Evolutionary conservation across 2,888 invertebrate genomes (phyloP).

Genomic region (Orthosia incerta): DNA sequence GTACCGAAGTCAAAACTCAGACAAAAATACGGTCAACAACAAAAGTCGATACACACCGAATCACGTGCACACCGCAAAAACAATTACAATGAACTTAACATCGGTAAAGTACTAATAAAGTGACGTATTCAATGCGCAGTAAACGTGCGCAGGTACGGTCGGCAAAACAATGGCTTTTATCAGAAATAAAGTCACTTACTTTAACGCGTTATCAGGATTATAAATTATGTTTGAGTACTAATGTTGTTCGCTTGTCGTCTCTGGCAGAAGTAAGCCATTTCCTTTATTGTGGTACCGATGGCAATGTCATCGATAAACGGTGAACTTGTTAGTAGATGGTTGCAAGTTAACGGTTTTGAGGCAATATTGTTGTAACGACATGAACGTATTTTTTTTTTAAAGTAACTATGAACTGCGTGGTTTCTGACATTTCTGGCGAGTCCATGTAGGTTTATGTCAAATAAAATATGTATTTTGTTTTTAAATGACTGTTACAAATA

Average conservation of each 20-base stretch:
- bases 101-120: conserved; percentile 76
- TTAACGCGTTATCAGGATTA: conserved; percentile 61
- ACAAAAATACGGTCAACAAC: conserved; percentile 63
- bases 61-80: conserved; percentile 65
- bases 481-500: no score
- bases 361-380: no score
- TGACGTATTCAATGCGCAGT: conserved; percentile 71
- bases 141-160: conserved; percentile 67
- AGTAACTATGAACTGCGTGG: no score
- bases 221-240: conserved; percentile 61
- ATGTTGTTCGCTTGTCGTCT: conserved; percentile 56
- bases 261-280: conserved; percentile 50
- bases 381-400: no score
- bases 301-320: conserved; percentile 18
- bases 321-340: not conserved
- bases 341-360: not conserved
- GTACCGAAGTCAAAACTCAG: not conserved
- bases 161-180: conserved; percentile 63
- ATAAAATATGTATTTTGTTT: no score
- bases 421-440: no score
- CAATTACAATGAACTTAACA: conserved; percentile 76
- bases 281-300: conserved; percentile 45
- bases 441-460: no score
- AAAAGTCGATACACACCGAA: conserved; percentile 46
- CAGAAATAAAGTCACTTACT: conserved; percentile 61